A percentile compares a stretch with the other conserved stretches of the same genome.
These are phyloP conservation scores for Oreochromis tanganicae DNA, from an alignment of 2,113 vertebrate genomes.

Conservation along the genomic window DNA sequence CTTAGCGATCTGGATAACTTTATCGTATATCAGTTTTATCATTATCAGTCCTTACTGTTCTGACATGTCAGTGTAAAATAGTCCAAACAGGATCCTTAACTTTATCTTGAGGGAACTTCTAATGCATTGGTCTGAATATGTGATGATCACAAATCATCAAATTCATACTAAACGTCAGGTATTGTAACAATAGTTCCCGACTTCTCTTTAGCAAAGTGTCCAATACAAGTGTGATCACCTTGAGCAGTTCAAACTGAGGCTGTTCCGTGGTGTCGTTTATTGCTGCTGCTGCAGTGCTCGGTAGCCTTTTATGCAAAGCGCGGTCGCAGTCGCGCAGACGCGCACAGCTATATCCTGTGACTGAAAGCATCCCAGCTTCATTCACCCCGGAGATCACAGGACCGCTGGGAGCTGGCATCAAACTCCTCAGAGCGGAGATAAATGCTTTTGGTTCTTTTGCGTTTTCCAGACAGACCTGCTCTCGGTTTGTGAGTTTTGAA, in stretches of 20 bases:
- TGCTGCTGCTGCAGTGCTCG: not conserved
- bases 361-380: constrained; percentile 40
- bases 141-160: not conserved
- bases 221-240: not conserved
- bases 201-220: not conserved
- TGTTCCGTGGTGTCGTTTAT: not conserved
- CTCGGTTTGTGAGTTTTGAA: not conserved
- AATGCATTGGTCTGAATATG: not conserved
- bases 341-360: constrained; percentile 49
- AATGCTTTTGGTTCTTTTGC: not conserved
- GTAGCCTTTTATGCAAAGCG: not conserved
- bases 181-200: not conserved
- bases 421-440: not conserved
- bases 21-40: not conserved
- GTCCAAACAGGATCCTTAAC: not conserved
- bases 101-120: not conserved
- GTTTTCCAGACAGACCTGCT: not conserved
- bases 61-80: not conserved
- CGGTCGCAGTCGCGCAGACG: constrained; percentile 28
- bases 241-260: not conserved
- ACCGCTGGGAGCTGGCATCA: not conserved
- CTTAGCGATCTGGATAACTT: not conserved
- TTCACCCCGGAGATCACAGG: constrained; percentile 42
- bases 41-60: not conserved
- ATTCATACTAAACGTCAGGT: not conserved